Evolutionary conservation across 2,888 invertebrate species (phyloP), one percentile per base, ranked within the genome.

Genomic region (Lingula anatina): DNA sequence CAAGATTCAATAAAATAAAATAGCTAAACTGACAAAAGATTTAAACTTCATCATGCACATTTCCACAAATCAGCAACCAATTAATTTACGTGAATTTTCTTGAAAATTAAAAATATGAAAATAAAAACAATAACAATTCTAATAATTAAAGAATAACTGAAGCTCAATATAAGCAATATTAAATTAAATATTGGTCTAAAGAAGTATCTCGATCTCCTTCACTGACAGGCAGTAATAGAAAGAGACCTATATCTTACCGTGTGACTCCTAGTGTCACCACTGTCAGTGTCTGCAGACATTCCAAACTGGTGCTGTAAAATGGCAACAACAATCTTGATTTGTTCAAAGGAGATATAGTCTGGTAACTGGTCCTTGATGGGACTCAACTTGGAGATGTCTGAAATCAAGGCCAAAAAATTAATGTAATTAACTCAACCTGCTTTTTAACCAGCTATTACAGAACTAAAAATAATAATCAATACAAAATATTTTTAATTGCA

Each of bases 361-460:
- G 76, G 76, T 7, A 75, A 56, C 24, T 57, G 57, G 44, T 75
- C 71, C 48, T 76, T 76, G 46, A 76, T 73, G 28, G 66, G 70
- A 5, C 71, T 71, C 45, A 76, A 37, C 45, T 68, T 56, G 21
- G 63, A 62, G 23, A 75, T 70, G 54, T 69, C 76, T 75, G 61
- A 5, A 64, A 61, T n/a, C n/a, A n/a, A n/a, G n/a, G n/a, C n/a
- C n/a, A n/a, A n/a, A n/a, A n/a, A n/a, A n/a, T n/a, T n/a, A n/a
- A n/a, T n/a, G n/a, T n/a, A n/a, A n/a, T n/a, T n/a, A n/a, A n/a
- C n/a, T n/a, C n/a, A n/a, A n/a, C n/a, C n/a, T n/a, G n/a, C n/a
- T n/a, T n/a, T n/a, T n/a, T n/a, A n/a, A n/a, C n/a, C n/a, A n/a
- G n/a, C n/a, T n/a, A n/a, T n/a, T n/a, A n/a, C n/a, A n/a, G n/a